Percentiles rank a stretch among this genome's conserved stretches.
Conservation (phyloP, 2,888 invertebrate genomes). For the Apocheima hispidaria region DNA sequence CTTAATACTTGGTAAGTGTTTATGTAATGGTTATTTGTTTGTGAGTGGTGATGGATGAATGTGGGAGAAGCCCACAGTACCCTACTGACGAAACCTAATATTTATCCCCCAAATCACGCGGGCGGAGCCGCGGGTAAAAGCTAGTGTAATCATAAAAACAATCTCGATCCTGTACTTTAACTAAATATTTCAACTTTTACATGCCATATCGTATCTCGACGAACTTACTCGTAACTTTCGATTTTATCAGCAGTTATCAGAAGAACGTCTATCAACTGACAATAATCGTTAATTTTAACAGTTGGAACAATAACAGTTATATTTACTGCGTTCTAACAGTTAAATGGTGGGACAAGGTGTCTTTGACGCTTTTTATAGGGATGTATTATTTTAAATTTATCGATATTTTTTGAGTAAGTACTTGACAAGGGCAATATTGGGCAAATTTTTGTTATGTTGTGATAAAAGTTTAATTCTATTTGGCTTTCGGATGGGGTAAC, state of each 20-base stretch:
- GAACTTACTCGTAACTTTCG: slow-evolving; percentile 4
- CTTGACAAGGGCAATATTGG: too few species aligned
- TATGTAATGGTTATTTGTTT: too few species aligned
- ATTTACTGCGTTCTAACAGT: slow-evolving; percentile 73
- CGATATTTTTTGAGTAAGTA: too few species aligned
- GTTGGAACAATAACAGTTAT: slow-evolving; percentile 73
- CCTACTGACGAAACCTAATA: too few species aligned
- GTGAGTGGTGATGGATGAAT: too few species aligned
- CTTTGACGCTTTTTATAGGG: slow-evolving; percentile 52
- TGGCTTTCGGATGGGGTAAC: too few species aligned
- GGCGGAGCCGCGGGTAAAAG: too few species aligned
- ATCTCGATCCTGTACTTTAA: slow-evolving; percentile 14
- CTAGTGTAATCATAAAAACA: slow-evolving; percentile 1
- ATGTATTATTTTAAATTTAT: slow-evolving; percentile 18
- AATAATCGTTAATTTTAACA: slow-evolving; percentile 77
- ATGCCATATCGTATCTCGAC: slow-evolving; percentile 1
- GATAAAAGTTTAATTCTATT: too few species aligned
- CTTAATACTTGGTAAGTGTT: too few species aligned
- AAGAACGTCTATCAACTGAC: slow-evolving; percentile 58
- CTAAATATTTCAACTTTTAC: slow-evolving; percentile 12
- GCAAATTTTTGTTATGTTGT: too few species aligned
- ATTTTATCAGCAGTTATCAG: slow-evolving; percentile 57
- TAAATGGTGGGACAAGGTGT: slow-evolving; percentile 72
- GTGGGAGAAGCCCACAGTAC: too few species aligned
- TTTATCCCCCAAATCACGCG: too few species aligned